Conservation (phyloP, 1,140 invertebrate genomes). For the Aphelenchoides fujianensis region DNA sequence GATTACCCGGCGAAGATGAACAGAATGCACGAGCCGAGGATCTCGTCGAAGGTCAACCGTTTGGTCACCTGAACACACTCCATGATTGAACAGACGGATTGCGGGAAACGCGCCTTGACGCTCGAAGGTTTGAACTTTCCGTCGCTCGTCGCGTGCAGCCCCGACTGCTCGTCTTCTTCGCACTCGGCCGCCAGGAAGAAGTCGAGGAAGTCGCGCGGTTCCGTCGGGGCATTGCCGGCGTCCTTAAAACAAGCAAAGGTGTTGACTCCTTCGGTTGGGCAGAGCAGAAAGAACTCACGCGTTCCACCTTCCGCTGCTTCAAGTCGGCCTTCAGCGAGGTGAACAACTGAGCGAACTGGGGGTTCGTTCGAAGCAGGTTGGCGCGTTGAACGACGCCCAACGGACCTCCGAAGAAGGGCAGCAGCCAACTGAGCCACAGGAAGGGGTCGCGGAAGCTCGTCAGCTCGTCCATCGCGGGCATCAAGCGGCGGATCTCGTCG, state of each 20-base stretch:
- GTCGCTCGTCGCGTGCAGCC: too few relatives aligned
- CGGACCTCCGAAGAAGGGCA: background rate
- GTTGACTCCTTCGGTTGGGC: background rate
- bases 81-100: background rate
- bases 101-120: background rate
- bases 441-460: background rate
- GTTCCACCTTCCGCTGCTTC: background rate
- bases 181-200: slow-evolving; percentile 43
- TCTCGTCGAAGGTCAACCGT: slow-evolving; percentile 62
- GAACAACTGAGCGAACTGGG: background rate
- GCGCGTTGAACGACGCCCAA: background rate
- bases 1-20: slow-evolving; percentile 65
- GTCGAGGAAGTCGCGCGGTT: slow-evolving; percentile 48
- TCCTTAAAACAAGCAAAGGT: slow-evolving; percentile 20
- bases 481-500: background rate
- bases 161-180: slow-evolving; percentile 31
- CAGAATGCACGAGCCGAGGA: slow-evolving; percentile 64
- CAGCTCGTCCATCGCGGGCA: background rate
- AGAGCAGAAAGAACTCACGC: background rate
- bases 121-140: too few relatives aligned
- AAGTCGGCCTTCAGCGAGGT: background rate
- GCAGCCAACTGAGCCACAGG: background rate
- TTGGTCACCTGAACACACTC: slow-evolving; percentile 15
- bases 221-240: slow-evolving; percentile 7
- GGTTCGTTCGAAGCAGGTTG: background rate